Evolutionary conservation across 2,888 invertebrate species (phyloP).

Genomic region (Cyrtodaria siliqua): DNA sequence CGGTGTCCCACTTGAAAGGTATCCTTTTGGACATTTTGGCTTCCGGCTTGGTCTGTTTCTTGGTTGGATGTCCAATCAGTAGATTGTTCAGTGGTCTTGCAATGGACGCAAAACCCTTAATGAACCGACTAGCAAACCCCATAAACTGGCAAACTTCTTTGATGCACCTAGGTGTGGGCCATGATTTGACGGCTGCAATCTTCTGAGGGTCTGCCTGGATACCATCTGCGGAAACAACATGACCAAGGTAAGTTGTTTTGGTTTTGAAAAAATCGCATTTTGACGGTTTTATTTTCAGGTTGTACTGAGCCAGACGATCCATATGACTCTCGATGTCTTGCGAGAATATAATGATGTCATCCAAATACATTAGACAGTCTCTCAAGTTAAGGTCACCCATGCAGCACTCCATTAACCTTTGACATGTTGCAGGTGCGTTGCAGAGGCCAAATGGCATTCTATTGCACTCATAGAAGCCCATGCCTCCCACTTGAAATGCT

Average conservation of each 20-base stretch:
- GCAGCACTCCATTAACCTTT: constrained; percentile 54
- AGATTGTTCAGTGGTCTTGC: constrained; percentile 6
- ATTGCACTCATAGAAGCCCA: constrained; percentile 54
- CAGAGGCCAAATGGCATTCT: constrained; percentile 48
- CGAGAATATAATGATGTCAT: constrained; percentile 59
- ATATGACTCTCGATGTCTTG: constrained; percentile 38
- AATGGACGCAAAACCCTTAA: not conserved
- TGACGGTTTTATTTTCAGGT: too few relatives aligned
- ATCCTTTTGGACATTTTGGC: too few relatives aligned
- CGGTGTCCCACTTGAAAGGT: too few relatives aligned
- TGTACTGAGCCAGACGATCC: constrained; percentile 21
- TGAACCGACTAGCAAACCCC: constrained; percentile 1
- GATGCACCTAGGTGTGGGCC: constrained; percentile 11
- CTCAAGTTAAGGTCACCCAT: constrained; percentile 36
- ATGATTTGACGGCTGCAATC: constrained; percentile 28
- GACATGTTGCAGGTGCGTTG: constrained; percentile 39
- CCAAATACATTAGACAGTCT: constrained; percentile 51
- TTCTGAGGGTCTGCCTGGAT: constrained; percentile 49
- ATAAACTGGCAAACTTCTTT: constrained; percentile 1
- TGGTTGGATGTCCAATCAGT: constrained; percentile 2
- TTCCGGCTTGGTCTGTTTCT: not conserved
- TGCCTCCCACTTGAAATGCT: constrained; percentile 54
- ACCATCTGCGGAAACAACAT: too few relatives aligned
- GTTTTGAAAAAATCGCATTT: too few relatives aligned
- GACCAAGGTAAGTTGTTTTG: too few relatives aligned